phyloP scores from a whole-genome alignment of 1,140 invertebrate species.

The Drosophila sulfurigaster region DNA sequence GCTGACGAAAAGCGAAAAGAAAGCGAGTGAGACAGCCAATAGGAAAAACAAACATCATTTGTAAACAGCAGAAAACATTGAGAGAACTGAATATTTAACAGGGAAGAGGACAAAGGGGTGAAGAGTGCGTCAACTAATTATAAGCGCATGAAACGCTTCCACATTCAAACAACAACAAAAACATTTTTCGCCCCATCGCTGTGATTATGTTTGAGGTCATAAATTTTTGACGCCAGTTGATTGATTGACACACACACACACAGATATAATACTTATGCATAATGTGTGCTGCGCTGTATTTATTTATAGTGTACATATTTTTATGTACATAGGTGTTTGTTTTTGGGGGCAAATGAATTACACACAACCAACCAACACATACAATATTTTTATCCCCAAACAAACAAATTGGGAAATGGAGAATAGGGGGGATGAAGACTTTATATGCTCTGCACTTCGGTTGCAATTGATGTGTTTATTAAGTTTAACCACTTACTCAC shows the following conservation, averaged over 20 bases:
- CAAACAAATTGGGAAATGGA: conserved; percentile 17
- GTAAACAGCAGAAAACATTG: conserved; percentile 47
- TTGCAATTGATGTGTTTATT: conserved; percentile 58
- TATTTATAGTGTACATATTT: conserved; percentile 24
- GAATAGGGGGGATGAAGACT: neutral
- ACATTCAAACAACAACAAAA: conserved; percentile 12
- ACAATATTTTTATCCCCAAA: conserved; percentile 33
- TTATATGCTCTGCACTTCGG: conserved; percentile 12
- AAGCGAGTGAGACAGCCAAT: conserved; percentile 25
- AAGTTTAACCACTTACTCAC: conserved; percentile 33
- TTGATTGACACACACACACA: conserved; percentile 62
- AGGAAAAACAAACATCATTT: conserved; percentile 67
- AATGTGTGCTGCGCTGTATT: neutral
- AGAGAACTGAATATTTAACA: conserved; percentile 33
- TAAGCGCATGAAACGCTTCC: conserved; percentile 51
- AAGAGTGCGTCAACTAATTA: conserved; percentile 67
- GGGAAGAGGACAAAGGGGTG: neutral
- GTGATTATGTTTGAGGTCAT: conserved; percentile 77
- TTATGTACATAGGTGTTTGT: conserved; percentile 6
- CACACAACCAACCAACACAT: neutral
- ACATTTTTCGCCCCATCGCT: conserved; percentile 13
- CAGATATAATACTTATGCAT: conserved; percentile 22
- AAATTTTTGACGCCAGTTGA: conserved; percentile 78
- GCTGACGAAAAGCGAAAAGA: conserved; percentile 50
- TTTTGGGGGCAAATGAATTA: conserved; percentile 8